Base-by-base conservation (phyloP, 2,888 invertebrate genomes). In the Buathra laborator region DNA sequence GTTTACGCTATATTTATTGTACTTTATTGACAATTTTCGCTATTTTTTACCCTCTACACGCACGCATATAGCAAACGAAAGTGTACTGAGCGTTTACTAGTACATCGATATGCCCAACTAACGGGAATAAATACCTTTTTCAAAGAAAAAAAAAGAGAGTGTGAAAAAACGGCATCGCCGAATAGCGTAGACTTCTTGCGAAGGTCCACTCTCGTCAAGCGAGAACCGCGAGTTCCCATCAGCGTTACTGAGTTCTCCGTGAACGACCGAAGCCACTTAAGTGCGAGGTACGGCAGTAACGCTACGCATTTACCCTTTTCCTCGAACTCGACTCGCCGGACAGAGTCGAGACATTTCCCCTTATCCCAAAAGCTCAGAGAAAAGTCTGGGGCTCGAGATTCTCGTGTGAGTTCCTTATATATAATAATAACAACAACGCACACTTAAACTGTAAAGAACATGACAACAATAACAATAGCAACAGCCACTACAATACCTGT, bases 261-360 rank as follows among this genome's bases (percentile, higher is more conserved):
- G 9, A 32, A 32, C 46, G 64, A 71, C 2, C 51, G 2, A 44
- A 74, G 44, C 67, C 43, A 53, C 75, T 29, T 6, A 9, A 46
- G 53, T 82, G 59, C 32, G 51, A 68, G 29, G 66, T 74, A 44
- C 68, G 67, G 1, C 66, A 67, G 43, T 1, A 12, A 37, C 62
- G 62, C 5, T 14, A 6, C 0, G 0, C 32, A 43, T 59, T 75
- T 7, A 19, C 74, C 14, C 51, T 29, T 67, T 81, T 66, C 51
- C 53, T 53, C 24, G 29, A 29, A 43, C 68, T 2, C 29, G 67
- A 3, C n/a, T 37, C n/a, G 51, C 67, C 16, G 67, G 67, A 19
- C 56, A 75, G 16, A 51, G n/a, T 51, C 51, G 51, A n/a, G 51
- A 51, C 51, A 51, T 4, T 51, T 6, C n/a, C 0, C 1, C 4